phyloP scores from a whole-genome alignment of 2,797 vertebrate species.

The Odontamblyopus lacepedii region DNA sequence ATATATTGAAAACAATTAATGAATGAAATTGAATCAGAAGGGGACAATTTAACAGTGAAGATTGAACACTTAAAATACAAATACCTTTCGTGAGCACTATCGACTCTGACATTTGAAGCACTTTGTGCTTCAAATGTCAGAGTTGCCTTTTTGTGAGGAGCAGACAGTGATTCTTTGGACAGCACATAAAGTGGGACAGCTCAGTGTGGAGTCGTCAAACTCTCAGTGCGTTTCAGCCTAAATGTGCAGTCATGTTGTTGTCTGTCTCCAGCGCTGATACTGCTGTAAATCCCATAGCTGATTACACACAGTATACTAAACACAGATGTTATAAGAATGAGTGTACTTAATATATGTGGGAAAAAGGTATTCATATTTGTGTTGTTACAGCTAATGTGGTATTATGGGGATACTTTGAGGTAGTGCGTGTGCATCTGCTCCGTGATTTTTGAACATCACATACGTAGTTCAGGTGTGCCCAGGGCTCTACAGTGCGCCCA shows the following conservation, averaged over 20 bases:
- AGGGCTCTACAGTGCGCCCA: too few relatives aligned
- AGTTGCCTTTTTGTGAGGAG: conserved; percentile 8
- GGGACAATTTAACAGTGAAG: background rate
- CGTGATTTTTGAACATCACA: conserved; percentile 8
- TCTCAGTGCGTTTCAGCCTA: conserved; percentile 17
- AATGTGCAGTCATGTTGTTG: conserved; percentile 39
- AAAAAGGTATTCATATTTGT: conserved; percentile 24
- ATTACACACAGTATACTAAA: conserved; percentile 13
- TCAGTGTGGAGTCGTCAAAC: conserved; percentile 30
- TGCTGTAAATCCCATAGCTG: conserved; percentile 39
- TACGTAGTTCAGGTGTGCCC: conserved; percentile 2
- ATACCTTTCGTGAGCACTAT: background rate
- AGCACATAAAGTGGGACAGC: conserved; percentile 24
- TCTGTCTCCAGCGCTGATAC: conserved; percentile 24
- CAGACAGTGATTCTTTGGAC: conserved; percentile 27
- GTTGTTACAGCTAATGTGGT: conserved; percentile 27
- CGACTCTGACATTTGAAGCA: background rate
- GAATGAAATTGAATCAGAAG: background rate
- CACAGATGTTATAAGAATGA: background rate
- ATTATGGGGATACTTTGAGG: background rate
- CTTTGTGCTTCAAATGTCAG: background rate
- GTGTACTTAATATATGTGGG: conserved; percentile 33
- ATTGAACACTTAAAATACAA: background rate
- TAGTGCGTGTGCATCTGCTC: conserved; percentile 11
- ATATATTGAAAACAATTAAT: too few relatives aligned